Percentiles rank a stretch among this genome's conserved stretches.
These are phyloP conservation scores for Tineola bisselliella DNA, from an alignment of 2,888 invertebrate genomes.

Conservation along the genomic window DNA sequence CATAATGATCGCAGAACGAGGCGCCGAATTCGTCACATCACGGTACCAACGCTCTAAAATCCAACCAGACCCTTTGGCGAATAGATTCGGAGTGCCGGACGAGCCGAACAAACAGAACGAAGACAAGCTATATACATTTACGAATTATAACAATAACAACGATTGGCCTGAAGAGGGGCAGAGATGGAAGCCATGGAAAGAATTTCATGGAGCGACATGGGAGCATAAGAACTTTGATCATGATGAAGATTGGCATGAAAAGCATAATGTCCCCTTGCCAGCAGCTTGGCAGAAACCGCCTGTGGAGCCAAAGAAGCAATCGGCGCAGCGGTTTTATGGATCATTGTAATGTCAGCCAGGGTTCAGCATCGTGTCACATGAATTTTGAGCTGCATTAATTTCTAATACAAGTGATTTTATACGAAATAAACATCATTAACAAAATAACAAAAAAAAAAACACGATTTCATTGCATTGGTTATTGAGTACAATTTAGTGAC, in stretches of 20 bases:
- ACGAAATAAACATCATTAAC: too few relatives aligned
- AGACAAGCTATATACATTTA: slow-evolving; percentile 2
- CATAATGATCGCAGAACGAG: slow-evolving; percentile 70
- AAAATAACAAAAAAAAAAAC: too few relatives aligned
- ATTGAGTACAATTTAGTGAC: too few relatives aligned
- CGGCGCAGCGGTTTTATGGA: not conserved
- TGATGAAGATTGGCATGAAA: slow-evolving; percentile 19
- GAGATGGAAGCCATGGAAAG: slow-evolving; percentile 35
- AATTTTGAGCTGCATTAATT: too few relatives aligned
- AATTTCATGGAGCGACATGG: slow-evolving; percentile 22
- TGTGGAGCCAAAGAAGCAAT: not conserved
- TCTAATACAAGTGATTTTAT: too few relatives aligned
- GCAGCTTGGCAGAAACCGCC: not conserved
- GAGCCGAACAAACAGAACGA: not conserved
- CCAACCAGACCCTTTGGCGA: slow-evolving; percentile 24
- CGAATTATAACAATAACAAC: slow-evolving; percentile 19
- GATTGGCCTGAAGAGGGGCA: slow-evolving; percentile 25
- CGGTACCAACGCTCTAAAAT: slow-evolving; percentile 48
- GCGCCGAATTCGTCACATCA: slow-evolving; percentile 57
- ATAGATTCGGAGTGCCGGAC: slow-evolving; percentile 31
- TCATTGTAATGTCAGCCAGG: not conserved
- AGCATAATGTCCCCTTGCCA: slow-evolving; percentile 16
- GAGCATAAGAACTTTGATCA: slow-evolving; percentile 19
- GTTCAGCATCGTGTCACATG: too few relatives aligned
- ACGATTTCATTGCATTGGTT: too few relatives aligned